A percentile compares a stretch with the other conserved stretches of the same genome.
Conservation (phyloP, 1,140 invertebrate genomes). For the Papilio aristodemus region DNA sequence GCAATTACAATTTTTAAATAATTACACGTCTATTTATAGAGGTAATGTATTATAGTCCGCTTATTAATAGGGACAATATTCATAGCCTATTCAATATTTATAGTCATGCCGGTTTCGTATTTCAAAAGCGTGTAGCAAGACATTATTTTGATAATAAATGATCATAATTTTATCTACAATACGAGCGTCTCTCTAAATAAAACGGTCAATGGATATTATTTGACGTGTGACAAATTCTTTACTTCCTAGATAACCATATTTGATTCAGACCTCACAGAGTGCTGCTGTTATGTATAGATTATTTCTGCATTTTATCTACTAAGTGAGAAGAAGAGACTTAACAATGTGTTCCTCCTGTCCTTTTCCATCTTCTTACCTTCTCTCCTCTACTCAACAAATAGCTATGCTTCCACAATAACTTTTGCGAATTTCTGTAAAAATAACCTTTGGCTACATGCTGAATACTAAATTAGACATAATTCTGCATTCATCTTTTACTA, state of each 20-base stretch:
- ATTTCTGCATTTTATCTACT: neutral
- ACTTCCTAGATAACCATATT: neutral
- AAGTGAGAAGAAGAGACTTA: no score
- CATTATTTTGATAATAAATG: constrained; percentile 15
- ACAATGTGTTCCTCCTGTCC: neutral
- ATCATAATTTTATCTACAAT: neutral
- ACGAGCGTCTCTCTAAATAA: neutral
- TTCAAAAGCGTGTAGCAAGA: constrained; percentile 2
- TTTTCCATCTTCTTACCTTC: neutral
- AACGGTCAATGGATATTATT: neutral
- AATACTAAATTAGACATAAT: no score
- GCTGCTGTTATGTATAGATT: neutral
- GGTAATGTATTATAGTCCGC: neutral
- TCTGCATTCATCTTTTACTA: no score
- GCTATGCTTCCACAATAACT: no score
- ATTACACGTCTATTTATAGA: constrained; percentile 17
- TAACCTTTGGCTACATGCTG: no score
- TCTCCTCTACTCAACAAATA: no score
- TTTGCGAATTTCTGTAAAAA: no score
- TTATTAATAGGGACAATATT: neutral
- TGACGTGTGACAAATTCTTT: neutral
- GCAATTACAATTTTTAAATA: constrained; percentile 4
- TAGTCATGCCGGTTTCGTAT: constrained; percentile 1
- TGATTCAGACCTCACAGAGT: neutral
- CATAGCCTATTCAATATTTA: constrained; percentile 15